Percentiles rank a stretch among this genome's conserved stretches.
Evolutionary conservation across 2,888 invertebrate species (phyloP).

Genomic region (Nasonovia ribisnigri): DNA sequence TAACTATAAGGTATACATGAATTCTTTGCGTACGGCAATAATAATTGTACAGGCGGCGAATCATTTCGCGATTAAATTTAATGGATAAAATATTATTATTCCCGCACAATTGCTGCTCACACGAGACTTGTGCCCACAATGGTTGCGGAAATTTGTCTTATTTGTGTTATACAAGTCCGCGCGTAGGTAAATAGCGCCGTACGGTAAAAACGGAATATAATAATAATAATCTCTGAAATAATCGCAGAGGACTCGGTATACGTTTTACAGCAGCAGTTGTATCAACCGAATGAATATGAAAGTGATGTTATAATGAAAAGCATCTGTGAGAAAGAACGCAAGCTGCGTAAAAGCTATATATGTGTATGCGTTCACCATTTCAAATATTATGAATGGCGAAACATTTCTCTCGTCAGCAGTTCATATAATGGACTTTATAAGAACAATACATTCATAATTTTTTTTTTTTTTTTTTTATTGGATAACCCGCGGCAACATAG

Average conservation of each 20-base stretch:
- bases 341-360: constrained; percentile 7
- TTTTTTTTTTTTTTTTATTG: not conserved
- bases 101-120: not conserved
- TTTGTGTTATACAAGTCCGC: not conserved
- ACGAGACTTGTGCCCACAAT: no score
- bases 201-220: not conserved
- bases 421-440: not conserved
- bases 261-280: not conserved
- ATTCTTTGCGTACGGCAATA: not conserved
- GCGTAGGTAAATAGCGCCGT: not conserved
- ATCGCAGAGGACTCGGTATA: no score
- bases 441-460: not conserved
- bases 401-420: not conserved
- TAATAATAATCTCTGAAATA: not conserved
- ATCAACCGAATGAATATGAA: not conserved
- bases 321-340: constrained; percentile 27
- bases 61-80: not conserved
- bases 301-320: not conserved
- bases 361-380: not conserved
- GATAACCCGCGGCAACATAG: no score
- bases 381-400: constrained; percentile 5
- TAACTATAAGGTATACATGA: no score
- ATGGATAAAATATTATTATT: not conserved
- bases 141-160: not conserved
- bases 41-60: not conserved